Conservation (phyloP, 2,113 vertebrate species). For the Otis tarda region DNA sequence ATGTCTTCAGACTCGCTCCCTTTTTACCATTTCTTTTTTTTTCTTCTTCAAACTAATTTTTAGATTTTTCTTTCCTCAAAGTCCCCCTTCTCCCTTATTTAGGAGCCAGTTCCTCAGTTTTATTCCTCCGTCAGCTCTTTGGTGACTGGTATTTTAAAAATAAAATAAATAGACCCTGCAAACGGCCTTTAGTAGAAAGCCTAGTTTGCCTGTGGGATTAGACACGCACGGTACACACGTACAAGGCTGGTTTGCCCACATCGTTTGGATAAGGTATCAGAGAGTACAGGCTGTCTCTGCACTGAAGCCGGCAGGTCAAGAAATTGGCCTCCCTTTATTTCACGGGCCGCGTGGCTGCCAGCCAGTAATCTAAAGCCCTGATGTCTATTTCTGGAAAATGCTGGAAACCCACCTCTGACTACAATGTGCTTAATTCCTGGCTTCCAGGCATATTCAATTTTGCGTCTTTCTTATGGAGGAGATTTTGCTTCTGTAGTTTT, state of each 20-base stretch:
- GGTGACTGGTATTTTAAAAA: neutral
- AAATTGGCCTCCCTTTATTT: constrained; percentile 33
- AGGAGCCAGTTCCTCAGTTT: neutral
- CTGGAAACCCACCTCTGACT: constrained; percentile 22
- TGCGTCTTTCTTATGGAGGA: neutral
- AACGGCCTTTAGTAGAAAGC: neutral
- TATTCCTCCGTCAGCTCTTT: neutral
- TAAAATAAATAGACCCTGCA: neutral
- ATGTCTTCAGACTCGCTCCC: neutral
- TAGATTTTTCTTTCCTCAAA: neutral
- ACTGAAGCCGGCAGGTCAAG: constrained; percentile 38
- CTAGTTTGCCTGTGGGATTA: neutral
- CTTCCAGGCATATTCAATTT: neutral
- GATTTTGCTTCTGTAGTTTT: neutral
- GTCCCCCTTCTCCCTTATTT: neutral
- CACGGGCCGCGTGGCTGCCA: neutral
- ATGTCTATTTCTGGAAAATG: constrained; percentile 27
- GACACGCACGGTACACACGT: neutral
- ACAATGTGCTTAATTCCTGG: neutral
- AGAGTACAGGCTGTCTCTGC: constrained; percentile 38
- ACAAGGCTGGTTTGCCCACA: neutral
- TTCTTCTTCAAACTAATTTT: neutral
- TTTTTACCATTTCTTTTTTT: neutral
- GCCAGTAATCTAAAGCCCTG: constrained; percentile 56
- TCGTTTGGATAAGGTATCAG: constrained; percentile 49